Conservation (phyloP, 2,113 vertebrate species). For the Rhynchomys soricoides region DNA sequence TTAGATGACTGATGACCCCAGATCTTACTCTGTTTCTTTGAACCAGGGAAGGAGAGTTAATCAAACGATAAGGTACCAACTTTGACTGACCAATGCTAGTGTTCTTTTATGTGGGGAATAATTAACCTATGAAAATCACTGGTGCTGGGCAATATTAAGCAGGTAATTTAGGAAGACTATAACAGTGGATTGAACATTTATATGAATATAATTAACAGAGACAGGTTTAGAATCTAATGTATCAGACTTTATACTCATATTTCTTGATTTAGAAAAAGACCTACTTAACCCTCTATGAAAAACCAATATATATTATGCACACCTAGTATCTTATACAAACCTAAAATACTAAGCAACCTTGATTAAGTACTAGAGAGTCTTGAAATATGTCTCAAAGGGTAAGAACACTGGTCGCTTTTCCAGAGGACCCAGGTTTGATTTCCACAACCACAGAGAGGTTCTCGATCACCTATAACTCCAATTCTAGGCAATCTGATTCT, state of each 20-base stretch:
- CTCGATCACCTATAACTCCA: not conserved
- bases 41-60: conserved; percentile 57
- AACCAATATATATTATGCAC: not conserved
- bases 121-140: conserved; percentile 79
- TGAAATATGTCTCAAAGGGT: not conserved
- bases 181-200: conserved; percentile 65
- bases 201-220: conserved; percentile 75
- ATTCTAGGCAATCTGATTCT: not conserved
- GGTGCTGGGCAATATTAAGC: conserved; percentile 70
- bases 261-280: conserved; percentile 62
- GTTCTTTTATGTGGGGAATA: conserved; percentile 71
- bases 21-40: conserved; percentile 31
- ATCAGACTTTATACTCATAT: conserved; percentile 16
- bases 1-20: not conserved
- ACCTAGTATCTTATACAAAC: not conserved
- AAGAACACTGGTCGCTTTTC: not conserved
- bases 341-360: not conserved
- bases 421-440: not conserved
- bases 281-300: conserved; percentile 22
- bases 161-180: conserved; percentile 72
- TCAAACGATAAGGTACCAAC: conserved; percentile 54
- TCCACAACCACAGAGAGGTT: not conserved
- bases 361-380: not conserved
- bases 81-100: conserved; percentile 62
- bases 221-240: conserved; percentile 63